Base-by-base conservation (phyloP, 1,140 invertebrate species). In the Tribolium madens region DNA sequence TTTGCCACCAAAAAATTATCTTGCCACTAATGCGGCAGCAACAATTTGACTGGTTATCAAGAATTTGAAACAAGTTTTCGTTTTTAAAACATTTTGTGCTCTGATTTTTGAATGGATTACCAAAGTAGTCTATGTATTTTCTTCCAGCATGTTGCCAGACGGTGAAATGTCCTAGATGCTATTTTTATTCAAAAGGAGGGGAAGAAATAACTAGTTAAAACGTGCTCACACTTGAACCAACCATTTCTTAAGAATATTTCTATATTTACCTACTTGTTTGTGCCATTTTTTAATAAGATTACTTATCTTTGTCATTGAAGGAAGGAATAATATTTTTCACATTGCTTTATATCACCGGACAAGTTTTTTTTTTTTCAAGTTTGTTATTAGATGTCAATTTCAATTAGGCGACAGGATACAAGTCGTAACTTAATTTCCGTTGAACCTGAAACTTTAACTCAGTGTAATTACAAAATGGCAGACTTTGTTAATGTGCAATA, bases 171-270 rank as follows among this genome's bases (percentile, higher is more conserved):
- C 18, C 26, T 26, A 64, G 57, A 13, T 33, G 31, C 57, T 64
- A 64, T 64, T 64, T 64, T 64, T 64, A 64, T 64, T 64, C 57
- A 13, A 64, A 64, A 21, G 26, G 7, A 18, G 26, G 57, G 57
- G 57, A 21, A 64, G 57, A 26, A 64, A 33, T 64, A 64, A 64
- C 57, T 64, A 26, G 57, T 64, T 64, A 33, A 64, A 64, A 64
- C 57, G 57, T 12, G 57, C 57, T 64, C 12, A 33, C 17, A 64
- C 57, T 64, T 33, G 57, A 64, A 12, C 10, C 26, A 33, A 36
- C 21, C 21, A 64, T 64, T 36, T 64, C 26, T 5, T 64, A 64
- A 64, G 26, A 13, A 14, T 64, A 33, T 3, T 33, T 64, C 57
- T 64, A 33, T 33, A 64, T 7, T 12, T 13, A 33, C 36, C 36